A percentile compares a stretch with the other conserved stretches of the same genome.
phyloP scores from a whole-genome alignment of 2,113 vertebrate species.

The Stomatorhinus ivindoensis region DNA sequence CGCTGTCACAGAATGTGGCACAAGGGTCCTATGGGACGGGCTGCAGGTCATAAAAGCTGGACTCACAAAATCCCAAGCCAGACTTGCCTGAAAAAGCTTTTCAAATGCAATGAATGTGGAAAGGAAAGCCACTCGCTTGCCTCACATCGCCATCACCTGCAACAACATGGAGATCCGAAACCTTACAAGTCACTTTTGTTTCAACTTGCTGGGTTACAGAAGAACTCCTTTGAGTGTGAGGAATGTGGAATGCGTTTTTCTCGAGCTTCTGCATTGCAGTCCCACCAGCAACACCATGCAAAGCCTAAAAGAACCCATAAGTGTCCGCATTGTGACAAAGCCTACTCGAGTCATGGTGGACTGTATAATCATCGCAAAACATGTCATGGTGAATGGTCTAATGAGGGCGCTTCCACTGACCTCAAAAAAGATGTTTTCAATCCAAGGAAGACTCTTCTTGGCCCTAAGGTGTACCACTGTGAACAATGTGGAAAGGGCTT shows the following conservation, averaged over 20 bases:
- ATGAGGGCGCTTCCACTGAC: conserved; percentile 8
- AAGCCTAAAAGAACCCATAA: conserved; percentile 47
- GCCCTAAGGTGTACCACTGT: conserved; percentile 63
- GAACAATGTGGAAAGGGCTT: conserved; percentile 64
- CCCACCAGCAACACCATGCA: conserved; percentile 54
- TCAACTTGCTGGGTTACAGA: conserved; percentile 39
- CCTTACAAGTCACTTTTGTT: conserved; percentile 28
- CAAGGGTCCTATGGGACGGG: conserved; percentile 41
- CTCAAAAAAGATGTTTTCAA: conserved; percentile 52
- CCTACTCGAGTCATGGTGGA: conserved; percentile 45
- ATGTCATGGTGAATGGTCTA: conserved; percentile 37
- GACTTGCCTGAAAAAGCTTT: conserved; percentile 20
- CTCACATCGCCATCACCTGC: conserved; percentile 40
- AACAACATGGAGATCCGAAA: conserved; percentile 38
- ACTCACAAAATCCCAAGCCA: conserved; percentile 8
- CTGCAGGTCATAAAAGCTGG: conserved; percentile 25
- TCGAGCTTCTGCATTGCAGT: conserved; percentile 52
- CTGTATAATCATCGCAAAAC: conserved; percentile 50
- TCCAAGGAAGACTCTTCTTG: conserved; percentile 64
- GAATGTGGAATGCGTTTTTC: conserved; percentile 55
- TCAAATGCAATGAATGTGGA: conserved; percentile 45
- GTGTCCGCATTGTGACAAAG: conserved; percentile 50
- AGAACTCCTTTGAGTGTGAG: conserved; percentile 43
- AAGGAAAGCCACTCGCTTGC: conserved; percentile 41
- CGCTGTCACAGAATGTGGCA: conserved; percentile 62